These are phyloP conservation scores for Hymenochirus boettgeri DNA, from an alignment of 2,113 vertebrate genomes.

Conservation along the genomic window DNA sequence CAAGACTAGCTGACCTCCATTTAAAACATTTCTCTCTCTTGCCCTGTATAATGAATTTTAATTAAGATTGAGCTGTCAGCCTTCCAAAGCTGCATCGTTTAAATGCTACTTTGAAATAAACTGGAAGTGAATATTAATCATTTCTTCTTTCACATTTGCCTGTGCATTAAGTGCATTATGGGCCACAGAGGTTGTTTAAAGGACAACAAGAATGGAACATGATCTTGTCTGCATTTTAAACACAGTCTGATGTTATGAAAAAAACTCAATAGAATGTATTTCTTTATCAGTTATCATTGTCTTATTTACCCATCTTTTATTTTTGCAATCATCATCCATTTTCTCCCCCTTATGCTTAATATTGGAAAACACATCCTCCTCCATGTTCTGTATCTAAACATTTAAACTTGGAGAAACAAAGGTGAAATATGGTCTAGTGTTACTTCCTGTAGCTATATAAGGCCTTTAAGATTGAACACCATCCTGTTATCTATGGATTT, in stretches of 20 bases:
- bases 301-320: slow-evolving; percentile 13
- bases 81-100: slow-evolving; percentile 38
- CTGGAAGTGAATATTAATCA: slow-evolving; percentile 41
- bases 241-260: slow-evolving; percentile 37
- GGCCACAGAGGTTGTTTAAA: slow-evolving; percentile 38
- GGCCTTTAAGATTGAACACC: too few species aligned
- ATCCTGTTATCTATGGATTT: too few species aligned
- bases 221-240: slow-evolving; percentile 47
- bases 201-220: slow-evolving; percentile 42
- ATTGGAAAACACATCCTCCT: too few species aligned
- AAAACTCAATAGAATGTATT: slow-evolving; percentile 43
- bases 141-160: slow-evolving; percentile 39
- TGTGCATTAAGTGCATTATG: slow-evolving; percentile 39
- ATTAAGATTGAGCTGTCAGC: slow-evolving; percentile 38
- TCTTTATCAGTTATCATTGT: slow-evolving; percentile 5
- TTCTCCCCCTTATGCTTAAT: too few species aligned
- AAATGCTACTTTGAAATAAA: slow-evolving; percentile 16
- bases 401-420: too few species aligned
- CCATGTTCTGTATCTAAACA: too few species aligned
- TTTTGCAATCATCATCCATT: neutral
- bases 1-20: slow-evolving; percentile 28
- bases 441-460: too few species aligned
- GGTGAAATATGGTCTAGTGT: too few species aligned
- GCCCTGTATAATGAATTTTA: slow-evolving; percentile 44
- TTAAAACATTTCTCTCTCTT: neutral